These are phyloP conservation scores for Sicus ferrugineus DNA, from an alignment of 2,888 invertebrate genomes.

Conservation along the genomic window DNA sequence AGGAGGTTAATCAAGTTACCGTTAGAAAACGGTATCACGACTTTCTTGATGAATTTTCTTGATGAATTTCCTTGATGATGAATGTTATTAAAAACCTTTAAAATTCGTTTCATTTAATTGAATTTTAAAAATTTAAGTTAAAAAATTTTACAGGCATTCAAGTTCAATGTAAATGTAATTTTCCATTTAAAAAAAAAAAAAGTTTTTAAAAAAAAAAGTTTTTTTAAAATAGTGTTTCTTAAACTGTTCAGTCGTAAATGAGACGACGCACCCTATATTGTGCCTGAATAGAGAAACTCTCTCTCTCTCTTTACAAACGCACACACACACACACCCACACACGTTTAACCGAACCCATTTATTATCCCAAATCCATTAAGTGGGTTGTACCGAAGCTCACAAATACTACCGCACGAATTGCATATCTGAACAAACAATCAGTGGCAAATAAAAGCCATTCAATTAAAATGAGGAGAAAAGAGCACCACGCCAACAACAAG, in stretches of 20 bases:
- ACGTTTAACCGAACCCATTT: not conserved
- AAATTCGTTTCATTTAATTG: not conserved
- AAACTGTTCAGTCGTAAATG: not conserved
- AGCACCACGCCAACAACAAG: not conserved
- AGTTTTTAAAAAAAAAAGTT: not conserved
- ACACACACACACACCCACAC: slow-evolving; percentile 1
- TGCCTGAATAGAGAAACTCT: too few relatives aligned
- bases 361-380: slow-evolving; percentile 7
- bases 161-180: not conserved
- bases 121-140: not conserved
- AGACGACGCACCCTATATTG: too few relatives aligned
- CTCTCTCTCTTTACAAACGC: too few relatives aligned
- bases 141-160: not conserved
- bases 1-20: too few relatives aligned
- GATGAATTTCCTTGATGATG: too few relatives aligned
- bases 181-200: not conserved
- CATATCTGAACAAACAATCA: slow-evolving; percentile 31
- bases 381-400: slow-evolving; percentile 16
- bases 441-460: slow-evolving; percentile 20
- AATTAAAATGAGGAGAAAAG: not conserved
- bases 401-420: not conserved
- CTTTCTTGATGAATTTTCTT: too few relatives aligned
- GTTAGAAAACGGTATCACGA: too few relatives aligned
- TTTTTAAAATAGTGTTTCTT: not conserved
- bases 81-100: too few relatives aligned